Evolutionary conservation across 35 echinoderm and acorn worm genomes (phyloP).

Genomic region (Anneissia japonica): DNA sequence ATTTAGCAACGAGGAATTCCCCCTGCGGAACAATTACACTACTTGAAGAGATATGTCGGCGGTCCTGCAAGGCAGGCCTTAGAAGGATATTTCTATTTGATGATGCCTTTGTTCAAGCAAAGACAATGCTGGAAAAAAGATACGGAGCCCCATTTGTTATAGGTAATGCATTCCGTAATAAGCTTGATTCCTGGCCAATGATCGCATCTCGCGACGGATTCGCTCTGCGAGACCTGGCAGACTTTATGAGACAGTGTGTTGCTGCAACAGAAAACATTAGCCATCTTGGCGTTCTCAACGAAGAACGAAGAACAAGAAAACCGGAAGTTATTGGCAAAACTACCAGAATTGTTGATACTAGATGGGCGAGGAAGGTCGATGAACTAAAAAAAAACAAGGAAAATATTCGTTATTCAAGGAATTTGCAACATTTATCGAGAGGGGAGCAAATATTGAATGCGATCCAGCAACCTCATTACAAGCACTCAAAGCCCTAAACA

Average conservation of each 20-base stretch:
- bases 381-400: too few relatives aligned
- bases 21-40: constrained; percentile 37
- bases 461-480: too few relatives aligned
- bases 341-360: neutral
- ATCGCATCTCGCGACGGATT: neutral
- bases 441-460: too few relatives aligned
- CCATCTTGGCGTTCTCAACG: neutral
- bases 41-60: constrained; percentile 45
- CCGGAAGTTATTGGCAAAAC: neutral
- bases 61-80: constrained; percentile 37
- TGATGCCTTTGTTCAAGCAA: constrained; percentile 27
- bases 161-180: neutral
- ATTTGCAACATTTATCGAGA: too few relatives aligned
- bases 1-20: constrained; percentile 39
- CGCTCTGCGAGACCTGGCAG: neutral
- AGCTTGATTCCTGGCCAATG: neutral
- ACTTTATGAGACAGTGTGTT: neutral
- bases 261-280: neutral
- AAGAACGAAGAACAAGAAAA: neutral
- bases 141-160: neutral
- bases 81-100: constrained; percentile 45
- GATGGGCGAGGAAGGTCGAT: too few relatives aligned
- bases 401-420: too few relatives aligned
- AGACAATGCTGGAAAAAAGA: neutral
- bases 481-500: too few relatives aligned